A percentile compares a stretch with the other conserved stretches of the same genome.
phyloP scores from a whole-genome alignment of 2,888 invertebrate genomes.

The Agrilus cyanescens region DNA sequence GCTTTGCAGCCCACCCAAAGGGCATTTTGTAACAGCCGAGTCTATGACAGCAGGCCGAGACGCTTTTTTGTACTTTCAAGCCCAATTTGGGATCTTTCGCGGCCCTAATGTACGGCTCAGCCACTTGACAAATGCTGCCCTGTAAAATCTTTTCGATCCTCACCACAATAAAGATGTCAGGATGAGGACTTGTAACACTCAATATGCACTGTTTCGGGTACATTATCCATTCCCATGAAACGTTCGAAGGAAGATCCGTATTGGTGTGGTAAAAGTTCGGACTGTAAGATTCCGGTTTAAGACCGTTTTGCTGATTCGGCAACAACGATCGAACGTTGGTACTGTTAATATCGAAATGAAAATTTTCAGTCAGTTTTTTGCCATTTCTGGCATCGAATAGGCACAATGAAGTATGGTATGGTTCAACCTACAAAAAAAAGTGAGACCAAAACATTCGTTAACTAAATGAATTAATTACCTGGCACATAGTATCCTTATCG shows the following conservation, averaged over 20 bases:
- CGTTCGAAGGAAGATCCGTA: slow-evolving; percentile 51
- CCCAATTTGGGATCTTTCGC: slow-evolving; percentile 69
- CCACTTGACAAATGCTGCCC: slow-evolving; percentile 70
- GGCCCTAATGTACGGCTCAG: slow-evolving; percentile 77
- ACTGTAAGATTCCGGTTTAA: slow-evolving; percentile 15
- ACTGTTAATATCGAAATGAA: slow-evolving; percentile 79
- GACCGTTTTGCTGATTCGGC: slow-evolving; percentile 18
- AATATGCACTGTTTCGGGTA: slow-evolving; percentile 64
- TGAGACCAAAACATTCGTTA: too few species aligned
- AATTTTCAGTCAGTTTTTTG: slow-evolving; percentile 85
- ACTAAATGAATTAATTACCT: too few species aligned
- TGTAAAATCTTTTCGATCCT: slow-evolving; percentile 90
- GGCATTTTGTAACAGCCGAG: slow-evolving; percentile 90
- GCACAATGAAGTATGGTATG: slow-evolving; percentile 81
- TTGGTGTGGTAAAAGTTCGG: slow-evolving; percentile 38
- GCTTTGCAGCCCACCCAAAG: slow-evolving; percentile 92
- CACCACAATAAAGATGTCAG: slow-evolving; percentile 86
- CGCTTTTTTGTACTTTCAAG: slow-evolving; percentile 69
- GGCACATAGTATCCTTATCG: slow-evolving; percentile 54
- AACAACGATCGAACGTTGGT: slow-evolving; percentile 52
- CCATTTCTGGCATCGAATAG: slow-evolving; percentile 82
- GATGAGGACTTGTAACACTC: slow-evolving; percentile 77
- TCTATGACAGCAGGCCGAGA: slow-evolving; percentile 67
- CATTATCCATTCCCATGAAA: slow-evolving; percentile 65
- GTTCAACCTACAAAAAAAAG: slow-evolving; percentile 69